A percentile compares a stretch with the other conserved stretches of the same genome.
Evolutionary conservation across 1,140 invertebrate genomes (phyloP).

Genomic region (Charaxes varanes): DNA sequence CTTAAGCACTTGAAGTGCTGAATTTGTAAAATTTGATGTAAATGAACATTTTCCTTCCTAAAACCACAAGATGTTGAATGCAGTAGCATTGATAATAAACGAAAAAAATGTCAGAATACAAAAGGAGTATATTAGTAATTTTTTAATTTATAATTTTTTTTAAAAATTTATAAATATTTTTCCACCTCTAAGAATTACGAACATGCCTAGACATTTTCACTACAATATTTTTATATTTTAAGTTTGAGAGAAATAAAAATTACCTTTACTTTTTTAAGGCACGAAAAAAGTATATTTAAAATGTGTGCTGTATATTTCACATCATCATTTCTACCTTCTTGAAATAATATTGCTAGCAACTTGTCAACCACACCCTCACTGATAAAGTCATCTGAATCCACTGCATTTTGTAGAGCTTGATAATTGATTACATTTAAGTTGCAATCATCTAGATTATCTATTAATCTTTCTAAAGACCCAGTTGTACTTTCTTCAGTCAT

Average conservation of each 20-base stretch:
- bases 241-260: neutral
- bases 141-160: conserved; percentile 7
- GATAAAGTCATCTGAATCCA: conserved; percentile 26
- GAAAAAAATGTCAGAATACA: no score
- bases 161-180: neutral
- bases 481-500: conserved; percentile 33
- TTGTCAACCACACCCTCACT: conserved; percentile 25
- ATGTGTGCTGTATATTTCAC: conserved; percentile 32
- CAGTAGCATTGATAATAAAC: no score
- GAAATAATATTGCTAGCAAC: conserved; percentile 37
- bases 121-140: conserved; percentile 6
- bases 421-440: conserved; percentile 27
- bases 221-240: neutral
- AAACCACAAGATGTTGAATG: no score
- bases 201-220: neutral
- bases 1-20: conserved; percentile 35
- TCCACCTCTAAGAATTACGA: no score
- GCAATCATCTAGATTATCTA: conserved; percentile 34
- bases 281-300: conserved; percentile 35
- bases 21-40: conserved; percentile 30
- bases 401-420: conserved; percentile 28
- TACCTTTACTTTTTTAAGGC: conserved; percentile 49
- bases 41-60: conserved; percentile 23
- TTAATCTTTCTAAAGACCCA: conserved; percentile 17
- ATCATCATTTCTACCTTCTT: conserved; percentile 36